Evolutionary conservation across 2,888 invertebrate species (phyloP).

Genomic region (Drosophila formosana): DNA sequence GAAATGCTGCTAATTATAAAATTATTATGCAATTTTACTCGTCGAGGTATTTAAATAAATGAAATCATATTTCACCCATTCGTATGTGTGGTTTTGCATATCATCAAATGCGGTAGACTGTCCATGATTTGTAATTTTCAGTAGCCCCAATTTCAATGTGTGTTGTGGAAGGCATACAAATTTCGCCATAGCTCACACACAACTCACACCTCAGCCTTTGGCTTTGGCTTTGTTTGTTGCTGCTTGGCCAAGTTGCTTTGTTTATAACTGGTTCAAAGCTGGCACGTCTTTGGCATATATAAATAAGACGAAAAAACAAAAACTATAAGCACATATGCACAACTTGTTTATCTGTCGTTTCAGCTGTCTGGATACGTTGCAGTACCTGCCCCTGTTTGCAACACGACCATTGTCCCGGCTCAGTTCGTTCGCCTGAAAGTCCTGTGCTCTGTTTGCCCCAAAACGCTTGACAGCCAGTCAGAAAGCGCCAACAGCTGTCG

Average conservation of each 20-base stretch:
- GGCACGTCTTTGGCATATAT: conserved; percentile 75
- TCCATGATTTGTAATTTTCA: conserved; percentile 40
- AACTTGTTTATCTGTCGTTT: conserved; percentile 72
- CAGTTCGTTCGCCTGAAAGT: conserved; percentile 26
- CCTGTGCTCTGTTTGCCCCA: conserved; percentile 47
- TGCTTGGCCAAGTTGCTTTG: conserved; percentile 55
- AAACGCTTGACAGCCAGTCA: conserved; percentile 37
- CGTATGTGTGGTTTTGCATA: conserved; percentile 23
- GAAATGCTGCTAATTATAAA: not conserved
- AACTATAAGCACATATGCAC: conserved; percentile 16
- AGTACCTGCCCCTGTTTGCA: conserved; percentile 27
- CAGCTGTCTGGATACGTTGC: conserved; percentile 57
- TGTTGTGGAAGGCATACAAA: conserved; percentile 70
- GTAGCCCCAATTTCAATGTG: conserved; percentile 51
- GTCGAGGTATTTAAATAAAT: not conserved
- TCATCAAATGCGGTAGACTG: conserved; percentile 4
- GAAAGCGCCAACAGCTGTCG: conserved; percentile 73
- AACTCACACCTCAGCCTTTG: conserved; percentile 21
- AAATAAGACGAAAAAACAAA: conserved; percentile 30
- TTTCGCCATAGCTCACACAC: conserved; percentile 61
- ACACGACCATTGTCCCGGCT: conserved; percentile 32
- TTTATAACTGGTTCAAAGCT: conserved; percentile 78
- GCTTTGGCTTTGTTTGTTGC: conserved; percentile 18
- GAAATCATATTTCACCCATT: conserved; percentile 7
- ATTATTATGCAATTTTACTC: not conserved